These are phyloP conservation scores for Aethes cnicana DNA, from an alignment of 2,888 invertebrate species.

Conservation along the genomic window DNA sequence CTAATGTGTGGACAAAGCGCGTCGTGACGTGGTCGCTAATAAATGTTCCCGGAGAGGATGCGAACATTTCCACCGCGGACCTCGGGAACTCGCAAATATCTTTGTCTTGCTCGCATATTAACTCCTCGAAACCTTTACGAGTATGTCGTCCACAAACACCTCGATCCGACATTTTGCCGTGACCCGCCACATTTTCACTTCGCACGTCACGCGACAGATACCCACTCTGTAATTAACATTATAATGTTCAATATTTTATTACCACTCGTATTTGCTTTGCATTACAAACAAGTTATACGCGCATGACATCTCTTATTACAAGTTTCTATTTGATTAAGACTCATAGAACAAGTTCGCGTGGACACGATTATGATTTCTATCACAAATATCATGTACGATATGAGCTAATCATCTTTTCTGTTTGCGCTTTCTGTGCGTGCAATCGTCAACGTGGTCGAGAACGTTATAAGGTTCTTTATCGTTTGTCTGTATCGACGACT, in stretches of 20 bases:
- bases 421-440: constrained; percentile 36
- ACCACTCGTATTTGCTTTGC: constrained; percentile 68
- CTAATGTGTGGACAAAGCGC: constrained; percentile 78
- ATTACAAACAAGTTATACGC: constrained; percentile 70
- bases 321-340: constrained; percentile 81
- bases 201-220: constrained; percentile 51
- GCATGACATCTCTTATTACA: constrained; percentile 78
- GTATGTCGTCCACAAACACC: no score
- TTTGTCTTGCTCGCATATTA: constrained; percentile 33
- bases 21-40: constrained; percentile 79
- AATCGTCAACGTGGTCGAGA: constrained; percentile 39
- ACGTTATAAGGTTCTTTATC: background rate
- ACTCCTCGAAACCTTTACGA: constrained; percentile 14
- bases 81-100: constrained; percentile 38
- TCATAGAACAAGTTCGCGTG: constrained; percentile 74
- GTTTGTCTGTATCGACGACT: background rate
- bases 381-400: constrained; percentile 73
- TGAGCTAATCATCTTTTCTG: constrained; percentile 44
- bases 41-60: constrained; percentile 73
- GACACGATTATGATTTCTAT: constrained; percentile 78
- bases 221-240: constrained; percentile 64
- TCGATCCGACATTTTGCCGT: constrained; percentile 39
- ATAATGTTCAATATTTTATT: constrained; percentile 77
- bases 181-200: constrained; percentile 58
- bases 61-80: constrained; percentile 51